Base-by-base conservation (phyloP, 2,797 vertebrate genomes). In the Sphenopsis melanotis region DNA sequence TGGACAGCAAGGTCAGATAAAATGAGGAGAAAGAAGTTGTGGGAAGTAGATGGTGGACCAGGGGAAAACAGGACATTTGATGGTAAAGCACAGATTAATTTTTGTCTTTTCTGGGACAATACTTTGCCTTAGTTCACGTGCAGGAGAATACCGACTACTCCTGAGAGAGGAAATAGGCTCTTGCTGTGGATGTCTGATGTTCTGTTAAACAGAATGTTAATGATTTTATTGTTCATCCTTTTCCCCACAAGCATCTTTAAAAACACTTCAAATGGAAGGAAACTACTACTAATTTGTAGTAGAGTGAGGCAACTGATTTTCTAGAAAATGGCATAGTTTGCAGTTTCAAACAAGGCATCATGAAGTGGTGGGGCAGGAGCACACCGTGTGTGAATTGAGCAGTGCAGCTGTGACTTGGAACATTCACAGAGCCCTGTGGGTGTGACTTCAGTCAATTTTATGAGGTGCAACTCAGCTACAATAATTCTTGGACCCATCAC, bases 331-430 rank as follows among this genome's bases (percentile, higher is more conserved):
- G 1, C 30, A 6, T 3, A 12, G 18, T 87, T 79, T 21, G 5
- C 14, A 12, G 29, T 79, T 91, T 82, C 3, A 3, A 64, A 23
- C 29, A 53, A 14, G 55, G 7, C 0, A 0, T 12, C 22, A 26
- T n/a, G 63, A 66, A 37, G 20, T 0, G 3, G 20, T 24, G 61
- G 59, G 64, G 78, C 27, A 15, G 24, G 36, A 80, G 41, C 49
- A 8, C 4, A 0, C 12, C 0, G 0, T 0, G 8, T 6, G 1
- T 16, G 69, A 88, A 23, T 12, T n/a, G 49, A 59, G 50, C 34
- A 24, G 34, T 46, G 12, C 32, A 10, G 46, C 10, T 46, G 53
- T 19, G 53, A 34, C 41, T 23, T 1, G 5, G 19, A 24, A 20
- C 32, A 4, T 30, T 70, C 57, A n/a, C 29, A n/a, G 47, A 27